Base-by-base conservation (phyloP, 2,888 invertebrate species). In the Adineta ricciae region DNA sequence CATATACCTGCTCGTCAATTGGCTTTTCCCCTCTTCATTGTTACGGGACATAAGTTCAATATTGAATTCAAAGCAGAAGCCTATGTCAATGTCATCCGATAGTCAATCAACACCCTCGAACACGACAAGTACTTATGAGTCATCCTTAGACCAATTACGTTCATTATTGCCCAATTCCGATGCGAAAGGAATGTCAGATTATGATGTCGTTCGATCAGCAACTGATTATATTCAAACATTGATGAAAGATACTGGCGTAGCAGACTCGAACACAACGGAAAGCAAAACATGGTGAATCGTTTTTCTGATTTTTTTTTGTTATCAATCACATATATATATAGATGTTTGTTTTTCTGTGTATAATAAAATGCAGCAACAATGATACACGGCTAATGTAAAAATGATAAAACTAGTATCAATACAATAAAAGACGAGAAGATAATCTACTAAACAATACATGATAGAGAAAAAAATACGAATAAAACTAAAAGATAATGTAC, bases 141-240 rank as follows among this genome's bases (percentile, higher is more conserved):
- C 41, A 38, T 78, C 78, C 38, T 78, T 78, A 41, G 41, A 78
- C 41, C 41, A 78, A 41, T 78, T 78, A 78, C 78, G 78, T 41
- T 78, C 78, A 78, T 78, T 78, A 41, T 41, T 78, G 1, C 78
- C 78, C 2, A n/a, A 41, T 78, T 78, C 78, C 11, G 41, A 41
- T 78, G 41, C 41, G 3, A 38, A 78, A 78, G 41, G 41, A 24
- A 41, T 78, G 78, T 78, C 78, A 1, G 78, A 78, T 38, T 78
- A 78, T 41, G 78, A 78, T 41, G 78, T 78, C 9, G 78, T 78
- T 78, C 38, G 41, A 78, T 41, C 41, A 38, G 78, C 78, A 32
- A 41, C 78, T n/a, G 78, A 78, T 41, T 78, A 78, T 24, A 78
- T 78, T n/a, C 78, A 78, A 41, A 41, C 78, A 78, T 41, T 78